These are phyloP conservation scores for Chrysolina americana DNA, from an alignment of 2,888 invertebrate species.

Conservation along the genomic window DNA sequence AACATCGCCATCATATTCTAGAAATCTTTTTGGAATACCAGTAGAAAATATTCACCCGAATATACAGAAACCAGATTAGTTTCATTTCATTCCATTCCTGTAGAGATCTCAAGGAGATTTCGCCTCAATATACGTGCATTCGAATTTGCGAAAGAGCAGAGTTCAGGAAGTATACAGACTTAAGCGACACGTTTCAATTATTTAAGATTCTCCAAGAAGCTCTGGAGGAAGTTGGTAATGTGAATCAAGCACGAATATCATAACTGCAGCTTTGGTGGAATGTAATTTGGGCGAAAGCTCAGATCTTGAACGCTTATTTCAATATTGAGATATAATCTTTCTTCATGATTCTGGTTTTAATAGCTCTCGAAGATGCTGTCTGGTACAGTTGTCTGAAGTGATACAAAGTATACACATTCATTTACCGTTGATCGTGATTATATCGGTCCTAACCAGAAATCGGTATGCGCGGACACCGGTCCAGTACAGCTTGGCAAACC, in stretches of 20 bases:
- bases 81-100: slow-evolving; percentile 4
- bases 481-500: too few species aligned
- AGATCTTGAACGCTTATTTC: background rate
- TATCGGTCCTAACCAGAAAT: too few species aligned
- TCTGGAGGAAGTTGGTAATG: background rate
- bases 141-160: slow-evolving; percentile 2
- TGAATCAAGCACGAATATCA: background rate
- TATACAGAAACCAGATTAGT: slow-evolving; percentile 22
- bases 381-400: too few species aligned
- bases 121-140: background rate
- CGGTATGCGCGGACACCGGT: too few species aligned
- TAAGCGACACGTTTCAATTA: slow-evolving; percentile 3
- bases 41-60: slow-evolving; percentile 20
- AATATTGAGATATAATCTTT: background rate
- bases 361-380: too few species aligned
- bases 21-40: slow-evolving; percentile 25
- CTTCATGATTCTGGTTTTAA: too few species aligned
- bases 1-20: slow-evolving; percentile 7
- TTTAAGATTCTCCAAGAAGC: background rate
- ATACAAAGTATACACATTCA: too few species aligned
- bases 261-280: background rate
- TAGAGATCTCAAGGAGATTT: slow-evolving; percentile 6
- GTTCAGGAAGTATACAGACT: background rate
- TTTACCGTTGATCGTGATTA: too few species aligned
- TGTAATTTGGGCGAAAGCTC: background rate